A percentile compares a stretch with the other conserved stretches of the same genome.
These are phyloP conservation scores for Carassius carassius DNA, from an alignment of 2,113 vertebrate genomes.

Conservation along the genomic window DNA sequence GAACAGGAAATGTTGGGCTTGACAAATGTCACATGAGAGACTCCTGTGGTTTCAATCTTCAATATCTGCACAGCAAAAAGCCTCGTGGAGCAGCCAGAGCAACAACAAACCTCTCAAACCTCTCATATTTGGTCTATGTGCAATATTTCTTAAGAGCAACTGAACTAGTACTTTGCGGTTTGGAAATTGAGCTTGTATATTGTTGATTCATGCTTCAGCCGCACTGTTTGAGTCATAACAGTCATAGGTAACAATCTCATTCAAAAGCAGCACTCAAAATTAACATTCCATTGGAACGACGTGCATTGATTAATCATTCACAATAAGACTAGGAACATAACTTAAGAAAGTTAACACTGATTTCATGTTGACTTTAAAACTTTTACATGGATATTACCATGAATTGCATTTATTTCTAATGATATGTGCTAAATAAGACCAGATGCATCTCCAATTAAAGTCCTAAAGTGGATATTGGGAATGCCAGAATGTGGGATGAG, in stretches of 20 bases:
- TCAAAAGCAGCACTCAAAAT: no score
- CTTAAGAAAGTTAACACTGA: background rate
- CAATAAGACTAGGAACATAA: background rate
- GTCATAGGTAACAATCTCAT: no score
- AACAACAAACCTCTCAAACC: background rate
- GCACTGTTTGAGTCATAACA: background rate
- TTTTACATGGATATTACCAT: background rate
- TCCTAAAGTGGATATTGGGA: background rate
- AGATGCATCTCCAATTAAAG: background rate
- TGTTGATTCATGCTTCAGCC: background rate
- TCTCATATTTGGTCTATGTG: background rate
- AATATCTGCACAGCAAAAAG: background rate
- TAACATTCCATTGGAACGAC: background rate
- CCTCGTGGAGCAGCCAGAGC: background rate
- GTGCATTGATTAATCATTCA: background rate
- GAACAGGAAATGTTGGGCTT: background rate
- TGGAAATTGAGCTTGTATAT: background rate
- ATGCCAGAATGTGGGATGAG: background rate
- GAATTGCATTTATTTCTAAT: background rate
- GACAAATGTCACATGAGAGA: constrained; percentile 7
- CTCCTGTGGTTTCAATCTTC: constrained; percentile 6
- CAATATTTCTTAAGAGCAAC: background rate
- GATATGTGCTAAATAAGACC: background rate
- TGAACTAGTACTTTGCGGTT: background rate
- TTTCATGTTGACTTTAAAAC: background rate